Evolutionary conservation across 1,140 invertebrate species (phyloP), one percentile per base, ranked within the genome.

Genomic region (Caenorhabditis brenneri): DNA sequence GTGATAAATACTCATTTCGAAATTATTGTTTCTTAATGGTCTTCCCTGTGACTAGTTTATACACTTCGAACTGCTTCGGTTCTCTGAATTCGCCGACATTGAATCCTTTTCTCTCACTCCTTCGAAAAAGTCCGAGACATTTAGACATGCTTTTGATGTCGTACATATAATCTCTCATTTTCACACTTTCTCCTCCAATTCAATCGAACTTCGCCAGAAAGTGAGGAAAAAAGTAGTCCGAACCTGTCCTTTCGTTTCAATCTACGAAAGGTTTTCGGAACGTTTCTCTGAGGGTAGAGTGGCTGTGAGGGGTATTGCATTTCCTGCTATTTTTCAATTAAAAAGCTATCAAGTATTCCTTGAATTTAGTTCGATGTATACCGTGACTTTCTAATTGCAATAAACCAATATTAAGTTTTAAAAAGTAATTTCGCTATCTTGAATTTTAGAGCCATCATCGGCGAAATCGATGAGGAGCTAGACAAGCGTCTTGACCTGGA

Each of bases 401-500:
- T n/a, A 42, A 42, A 42, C 39, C 39, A 6, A 42, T 42, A 42
- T 12, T 6, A 42, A 42, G 12, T 6, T 42, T 6, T 42, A 42
- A 42, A 42, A 6, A 42, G 5, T 42, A 42, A 24, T 22, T 31
- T 39, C 0, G 15, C 9, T 39, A 15, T 12, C 10, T 24, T 39
- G n/a, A n/a, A 65, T 80, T 87, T 69, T 49, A 87, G 87, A 29
- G 87, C 86, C 15, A 48, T 87, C 16, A 83, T 87, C 27, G 87
- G 87, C 3, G 87, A 87, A 80, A 86, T 87, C 27, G 87, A 87
- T 49, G 87, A 87, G 46, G 87, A 87, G 42, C 27, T 87, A 1
- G 87, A 87, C 51, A 87, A 87, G 83, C 79, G 86, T 9, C 42
- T 87, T 16, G 87, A 87, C 53, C 46, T 87, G 29, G 83, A 80